These are phyloP conservation scores for Leptodactylus fuscus DNA, from an alignment of 2,113 vertebrate species.

Conservation along the genomic window DNA sequence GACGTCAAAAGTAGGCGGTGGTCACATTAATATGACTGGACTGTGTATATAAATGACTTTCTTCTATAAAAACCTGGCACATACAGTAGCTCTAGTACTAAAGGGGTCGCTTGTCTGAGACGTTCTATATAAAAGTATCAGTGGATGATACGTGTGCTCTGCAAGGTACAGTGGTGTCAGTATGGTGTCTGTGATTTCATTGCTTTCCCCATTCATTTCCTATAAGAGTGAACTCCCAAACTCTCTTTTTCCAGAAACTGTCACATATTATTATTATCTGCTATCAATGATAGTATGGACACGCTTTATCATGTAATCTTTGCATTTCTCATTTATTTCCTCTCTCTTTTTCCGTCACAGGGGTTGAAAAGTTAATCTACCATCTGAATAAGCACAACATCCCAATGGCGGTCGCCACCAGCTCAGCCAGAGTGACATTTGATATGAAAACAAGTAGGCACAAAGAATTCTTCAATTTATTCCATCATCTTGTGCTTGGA, in stretches of 20 bases:
- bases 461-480: constrained; percentile 80
- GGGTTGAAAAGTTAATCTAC: constrained; percentile 80
- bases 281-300: constrained; percentile 28
- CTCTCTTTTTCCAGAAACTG: constrained; percentile 18
- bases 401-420: constrained; percentile 87
- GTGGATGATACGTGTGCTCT: not conserved
- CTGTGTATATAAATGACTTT: no score
- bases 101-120: not conserved
- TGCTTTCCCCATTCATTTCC: constrained; percentile 22
- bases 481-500: constrained; percentile 85
- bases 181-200: not conserved
- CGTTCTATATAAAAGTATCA: not conserved
- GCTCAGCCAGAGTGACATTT: constrained; percentile 78
- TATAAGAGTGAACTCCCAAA: not conserved
- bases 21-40: no score
- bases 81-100: not conserved
- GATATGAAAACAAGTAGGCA: constrained; percentile 81
- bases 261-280: constrained; percentile 34
- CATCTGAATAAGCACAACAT: constrained; percentile 80
- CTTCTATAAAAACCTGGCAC: not conserved
- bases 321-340: constrained; percentile 35
- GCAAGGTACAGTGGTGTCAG: no score
- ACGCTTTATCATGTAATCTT: constrained; percentile 38
- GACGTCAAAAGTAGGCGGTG: no score
- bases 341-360: constrained; percentile 69